These are phyloP conservation scores for Phodopus roborovskii DNA, from an alignment of 2,113 vertebrate species.

Conservation along the genomic window DNA sequence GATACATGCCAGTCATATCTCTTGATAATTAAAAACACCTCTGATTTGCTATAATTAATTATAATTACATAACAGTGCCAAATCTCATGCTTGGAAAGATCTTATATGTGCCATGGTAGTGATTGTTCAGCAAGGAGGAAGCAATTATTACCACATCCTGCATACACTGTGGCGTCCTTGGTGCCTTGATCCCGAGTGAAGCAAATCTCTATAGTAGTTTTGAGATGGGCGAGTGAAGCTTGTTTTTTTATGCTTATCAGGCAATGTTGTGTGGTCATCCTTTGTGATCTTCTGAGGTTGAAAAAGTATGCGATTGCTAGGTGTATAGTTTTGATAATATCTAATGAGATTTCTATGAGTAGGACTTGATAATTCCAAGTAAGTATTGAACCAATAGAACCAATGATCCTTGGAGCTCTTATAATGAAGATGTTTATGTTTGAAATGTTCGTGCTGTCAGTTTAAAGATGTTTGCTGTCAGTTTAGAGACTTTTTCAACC, in stretches of 20 bases:
- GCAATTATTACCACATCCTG: background rate
- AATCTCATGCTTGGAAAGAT: background rate
- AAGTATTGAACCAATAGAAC: background rate
- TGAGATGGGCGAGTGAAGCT: background rate
- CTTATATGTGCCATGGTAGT: background rate
- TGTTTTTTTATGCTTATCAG: conserved; percentile 3
- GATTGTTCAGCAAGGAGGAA: background rate
- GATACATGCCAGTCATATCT: background rate
- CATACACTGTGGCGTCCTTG: background rate
- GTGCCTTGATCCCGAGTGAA: background rate
- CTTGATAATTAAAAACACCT: background rate
- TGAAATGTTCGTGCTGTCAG: background rate
- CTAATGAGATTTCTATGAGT: background rate
- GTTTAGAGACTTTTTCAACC: background rate
- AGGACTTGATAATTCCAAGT: background rate
- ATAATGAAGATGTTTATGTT: background rate
- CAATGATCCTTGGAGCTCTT: background rate
- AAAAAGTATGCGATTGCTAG: background rate
- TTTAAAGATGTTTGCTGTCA: background rate
- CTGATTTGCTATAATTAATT: background rate
- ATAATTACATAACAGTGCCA: background rate
- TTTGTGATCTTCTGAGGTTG: background rate
- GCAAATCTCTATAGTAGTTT: background rate
- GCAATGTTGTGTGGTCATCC: background rate
- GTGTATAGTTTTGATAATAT: background rate